These are phyloP conservation scores for Phallusia fumigata DNA, from an alignment of 23 tunicate genomes.

Conservation along the genomic window DNA sequence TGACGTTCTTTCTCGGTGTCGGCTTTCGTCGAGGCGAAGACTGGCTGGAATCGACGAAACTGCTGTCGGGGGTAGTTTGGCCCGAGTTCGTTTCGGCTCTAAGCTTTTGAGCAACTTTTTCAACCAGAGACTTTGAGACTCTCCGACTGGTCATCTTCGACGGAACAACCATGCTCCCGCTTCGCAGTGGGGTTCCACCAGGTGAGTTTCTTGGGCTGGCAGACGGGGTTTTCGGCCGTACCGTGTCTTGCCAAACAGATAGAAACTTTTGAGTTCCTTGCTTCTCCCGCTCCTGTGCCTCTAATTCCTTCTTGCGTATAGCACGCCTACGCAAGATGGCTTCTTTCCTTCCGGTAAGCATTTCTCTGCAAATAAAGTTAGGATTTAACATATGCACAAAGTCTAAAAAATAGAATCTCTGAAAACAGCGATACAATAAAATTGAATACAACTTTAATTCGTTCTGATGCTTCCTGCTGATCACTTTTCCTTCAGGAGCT, in stretches of 20 bases:
- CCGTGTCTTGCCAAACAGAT: conserved; percentile 49
- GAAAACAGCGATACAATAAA: no score
- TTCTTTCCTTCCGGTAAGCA: conserved; percentile 39
- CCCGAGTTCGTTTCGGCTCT: background rate
- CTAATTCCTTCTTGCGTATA: conserved; percentile 18
- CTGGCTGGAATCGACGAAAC: background rate
- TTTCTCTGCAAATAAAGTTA: conserved; percentile 29
- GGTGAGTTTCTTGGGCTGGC: conserved; percentile 23
- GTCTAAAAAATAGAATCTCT: no score
- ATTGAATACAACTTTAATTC: no score
- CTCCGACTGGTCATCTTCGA: background rate
- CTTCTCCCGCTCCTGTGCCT: conserved; percentile 20
- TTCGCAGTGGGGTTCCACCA: conserved; percentile 25
- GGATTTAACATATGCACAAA: no score
- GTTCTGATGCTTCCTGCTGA: no score
- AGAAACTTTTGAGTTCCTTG: conserved; percentile 38
- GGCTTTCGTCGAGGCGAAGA: background rate
- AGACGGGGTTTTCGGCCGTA: conserved; percentile 27
- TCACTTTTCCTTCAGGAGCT: no score
- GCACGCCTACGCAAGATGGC: conserved; percentile 58
- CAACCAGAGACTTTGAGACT: background rate
- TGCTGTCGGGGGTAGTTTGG: background rate
- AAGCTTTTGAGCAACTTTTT: background rate
- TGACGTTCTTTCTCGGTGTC: background rate
- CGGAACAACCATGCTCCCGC: conserved; percentile 35